phyloP scores from a whole-genome alignment of 1,140 invertebrate genomes.

The Cylas formicarius region DNA sequence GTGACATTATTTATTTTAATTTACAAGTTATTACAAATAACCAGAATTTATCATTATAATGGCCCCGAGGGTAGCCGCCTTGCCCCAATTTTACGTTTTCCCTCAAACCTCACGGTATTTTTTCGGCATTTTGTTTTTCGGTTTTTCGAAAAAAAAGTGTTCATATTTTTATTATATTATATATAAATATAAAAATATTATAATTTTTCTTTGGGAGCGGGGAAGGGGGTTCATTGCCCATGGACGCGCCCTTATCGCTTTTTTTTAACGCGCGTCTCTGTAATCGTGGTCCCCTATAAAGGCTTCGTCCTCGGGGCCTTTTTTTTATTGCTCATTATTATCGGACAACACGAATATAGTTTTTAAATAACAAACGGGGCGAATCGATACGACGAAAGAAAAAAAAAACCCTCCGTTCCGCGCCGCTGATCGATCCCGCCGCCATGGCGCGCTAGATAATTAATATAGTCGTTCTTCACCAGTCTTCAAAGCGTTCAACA shows the following conservation, averaged over 20 bases:
- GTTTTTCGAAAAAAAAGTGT: too few species aligned
- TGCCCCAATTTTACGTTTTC: too few species aligned
- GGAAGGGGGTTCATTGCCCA: neutral
- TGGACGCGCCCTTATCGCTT: conserved; percentile 1
- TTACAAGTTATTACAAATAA: too few species aligned
- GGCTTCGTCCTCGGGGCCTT: neutral
- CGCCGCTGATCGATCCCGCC: neutral
- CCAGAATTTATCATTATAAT: too few species aligned
- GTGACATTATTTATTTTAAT: too few species aligned
- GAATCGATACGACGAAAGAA: neutral
- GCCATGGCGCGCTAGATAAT: neutral
- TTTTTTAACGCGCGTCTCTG: neutral
- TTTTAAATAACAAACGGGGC: neutral
- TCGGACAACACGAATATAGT: too few species aligned
- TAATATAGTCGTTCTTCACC: conserved; percentile 4
- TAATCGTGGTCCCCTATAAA: neutral
- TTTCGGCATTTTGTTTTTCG: too few species aligned
- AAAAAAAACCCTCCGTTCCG: neutral
- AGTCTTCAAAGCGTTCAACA: too few species aligned
- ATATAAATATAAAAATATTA: neutral
- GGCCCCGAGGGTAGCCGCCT: too few species aligned
- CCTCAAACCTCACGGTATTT: too few species aligned
- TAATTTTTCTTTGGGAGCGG: neutral
- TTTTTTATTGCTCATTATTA: conserved; percentile 3
- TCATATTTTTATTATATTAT: too few species aligned